Evolutionary conservation across 2,113 vertebrate genomes (phyloP).

Genomic region (Actenoides hombroni): DNA sequence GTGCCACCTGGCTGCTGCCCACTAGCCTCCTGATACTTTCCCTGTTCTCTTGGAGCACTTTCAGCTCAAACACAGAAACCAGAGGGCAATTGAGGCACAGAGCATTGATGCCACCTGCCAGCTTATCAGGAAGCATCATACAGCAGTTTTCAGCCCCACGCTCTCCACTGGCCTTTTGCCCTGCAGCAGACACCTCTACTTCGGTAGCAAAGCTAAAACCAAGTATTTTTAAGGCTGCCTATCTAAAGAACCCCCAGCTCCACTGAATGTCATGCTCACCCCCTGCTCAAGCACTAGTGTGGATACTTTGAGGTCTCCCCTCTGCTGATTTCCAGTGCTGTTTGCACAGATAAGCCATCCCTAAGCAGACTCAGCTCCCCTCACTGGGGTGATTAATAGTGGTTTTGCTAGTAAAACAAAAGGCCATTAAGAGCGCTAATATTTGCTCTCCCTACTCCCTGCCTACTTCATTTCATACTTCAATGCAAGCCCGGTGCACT

Average conservation of each 20-base stretch:
- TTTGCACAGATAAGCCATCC: background rate
- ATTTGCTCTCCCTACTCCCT: conserved; percentile 48
- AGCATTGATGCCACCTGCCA: background rate
- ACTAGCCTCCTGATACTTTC: background rate
- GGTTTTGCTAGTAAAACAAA: conserved; percentile 28
- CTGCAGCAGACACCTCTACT: background rate
- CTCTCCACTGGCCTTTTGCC: background rate
- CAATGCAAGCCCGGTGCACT: background rate
- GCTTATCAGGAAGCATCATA: background rate
- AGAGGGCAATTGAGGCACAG: background rate
- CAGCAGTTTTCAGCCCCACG: rapidly evolving
- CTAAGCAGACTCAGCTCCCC: background rate
- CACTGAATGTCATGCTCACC: rapidly evolving
- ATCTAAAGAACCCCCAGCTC: too few relatives aligned
- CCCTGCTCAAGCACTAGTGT: rapidly evolving
- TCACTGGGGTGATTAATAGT: background rate
- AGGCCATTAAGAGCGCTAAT: conserved; percentile 40
- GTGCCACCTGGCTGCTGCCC: background rate
- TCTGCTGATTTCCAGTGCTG: rapidly evolving
- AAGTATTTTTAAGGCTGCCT: background rate
- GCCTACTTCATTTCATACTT: conserved; percentile 40
- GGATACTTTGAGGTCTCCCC: background rate
- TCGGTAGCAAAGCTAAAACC: background rate
- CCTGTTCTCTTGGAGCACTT: background rate
- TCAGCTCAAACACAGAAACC: background rate